Evolutionary conservation across 2,113 vertebrate genomes (phyloP).

Genomic region (Gorilla gorilla): DNA sequence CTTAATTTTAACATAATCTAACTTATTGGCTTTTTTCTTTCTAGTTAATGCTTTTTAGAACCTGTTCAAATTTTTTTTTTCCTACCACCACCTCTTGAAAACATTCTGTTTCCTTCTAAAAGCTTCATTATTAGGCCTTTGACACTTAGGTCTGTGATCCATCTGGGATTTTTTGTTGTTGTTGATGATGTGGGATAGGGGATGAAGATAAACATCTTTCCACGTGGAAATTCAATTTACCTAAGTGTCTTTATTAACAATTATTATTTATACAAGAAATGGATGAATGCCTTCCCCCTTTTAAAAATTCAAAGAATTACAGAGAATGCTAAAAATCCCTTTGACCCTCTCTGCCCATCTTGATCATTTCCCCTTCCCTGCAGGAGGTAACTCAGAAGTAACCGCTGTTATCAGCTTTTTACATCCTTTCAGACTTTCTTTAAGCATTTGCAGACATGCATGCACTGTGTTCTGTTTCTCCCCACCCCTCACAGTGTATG

Average conservation of each 20-base stretch:
- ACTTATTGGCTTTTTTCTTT: conserved; percentile 16
- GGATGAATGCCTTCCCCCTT: neutral
- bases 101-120: conserved; percentile 11
- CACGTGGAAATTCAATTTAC: neutral
- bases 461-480: neutral
- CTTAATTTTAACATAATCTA: conserved; percentile 46
- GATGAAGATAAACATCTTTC: neutral
- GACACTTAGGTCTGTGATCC: neutral
- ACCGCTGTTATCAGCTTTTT: neutral
- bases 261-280: neutral
- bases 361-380: neutral
- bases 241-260: neutral
- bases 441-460: neutral
- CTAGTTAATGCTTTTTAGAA: neutral
- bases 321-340: neutral
- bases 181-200: neutral
- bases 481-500: neutral
- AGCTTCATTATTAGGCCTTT: neutral
- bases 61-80: neutral
- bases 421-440: neutral
- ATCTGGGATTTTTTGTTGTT: neutral
- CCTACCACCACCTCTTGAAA: neutral
- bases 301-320: neutral
- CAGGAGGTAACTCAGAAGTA: neutral
- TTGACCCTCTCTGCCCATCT: neutral